Base-by-base conservation (phyloP, 2,888 invertebrate species). In the Lacanobia oleracea region DNA sequence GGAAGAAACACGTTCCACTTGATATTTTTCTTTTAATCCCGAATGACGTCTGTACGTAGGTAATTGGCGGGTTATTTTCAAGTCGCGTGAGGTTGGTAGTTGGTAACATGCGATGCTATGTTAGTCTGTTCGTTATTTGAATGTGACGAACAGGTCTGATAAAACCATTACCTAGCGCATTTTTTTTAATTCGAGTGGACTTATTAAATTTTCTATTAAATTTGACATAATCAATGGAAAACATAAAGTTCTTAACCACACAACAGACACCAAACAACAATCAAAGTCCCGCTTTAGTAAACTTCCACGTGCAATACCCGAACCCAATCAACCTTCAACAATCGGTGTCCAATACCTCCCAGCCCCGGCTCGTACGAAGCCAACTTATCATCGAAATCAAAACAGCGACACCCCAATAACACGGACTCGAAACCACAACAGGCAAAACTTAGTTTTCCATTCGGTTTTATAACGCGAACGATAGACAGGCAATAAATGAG, bases 401-500 rank as follows among this genome's bases (percentile, higher is more conserved):
- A 86, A 85, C 83, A 86, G 85, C 87, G 88, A 88, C 87, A 86
- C 89, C 87, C 88, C 87, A 85, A 86, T 84, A 87, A 84, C 88
- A 83, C 86, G 79, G 87, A 90, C 88, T 90, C 90, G 89, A 88
- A 89, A 90, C 91, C 91, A 87, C 91, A 91, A 91, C 90, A 86
- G 90, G 89, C 88, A 7, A 88, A 93, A 93, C 92, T 93, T 91
- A 93, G 92, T 93, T 93, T 92, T 89, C 92, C 89, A 90, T 94
- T 92, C 90, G 88, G 91, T 94, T 94, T 94, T 94, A 94, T 93
- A 92, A 93, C 92, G 90, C 89, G 87, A 91, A 90, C 94, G 94
- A 95, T 94, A 94, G 94, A 94, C 94, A 93, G 90, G 94, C 93
- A 93, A 95, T 95, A 95, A 95, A 95, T 94, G 94, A 94, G 92